phyloP scores from a whole-genome alignment of 1,140 invertebrate genomes.

The Drosophila eugracilis region DNA sequence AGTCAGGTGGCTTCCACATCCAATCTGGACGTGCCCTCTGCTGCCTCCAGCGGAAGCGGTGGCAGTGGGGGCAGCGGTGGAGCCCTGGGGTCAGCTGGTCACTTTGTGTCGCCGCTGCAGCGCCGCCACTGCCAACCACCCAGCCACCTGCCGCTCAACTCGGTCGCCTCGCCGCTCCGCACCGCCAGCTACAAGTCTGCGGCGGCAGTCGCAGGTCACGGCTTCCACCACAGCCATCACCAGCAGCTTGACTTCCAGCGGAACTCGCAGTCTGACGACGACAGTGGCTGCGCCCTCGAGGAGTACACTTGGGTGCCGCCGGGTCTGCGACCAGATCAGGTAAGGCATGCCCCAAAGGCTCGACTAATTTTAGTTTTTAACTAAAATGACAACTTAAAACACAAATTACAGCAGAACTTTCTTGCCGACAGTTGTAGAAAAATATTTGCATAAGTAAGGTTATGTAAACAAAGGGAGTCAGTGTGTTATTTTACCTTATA shows the following conservation, averaged over 20 bases:
- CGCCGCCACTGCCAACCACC: conserved; percentile 79
- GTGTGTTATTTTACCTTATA: too few relatives aligned
- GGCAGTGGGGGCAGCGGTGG: conserved; percentile 39
- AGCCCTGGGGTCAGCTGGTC: conserved; percentile 44
- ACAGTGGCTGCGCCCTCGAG: conserved; percentile 97
- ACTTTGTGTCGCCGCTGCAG: conserved; percentile 77
- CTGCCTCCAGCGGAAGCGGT: conserved; percentile 41
- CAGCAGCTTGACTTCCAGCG: conserved; percentile 90
- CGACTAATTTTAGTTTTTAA: too few relatives aligned
- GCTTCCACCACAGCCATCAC: conserved; percentile 74
- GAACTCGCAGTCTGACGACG: conserved; percentile 97
- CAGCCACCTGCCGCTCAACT: conserved; percentile 76
- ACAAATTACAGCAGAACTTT: too few relatives aligned
- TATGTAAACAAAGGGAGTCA: too few relatives aligned
- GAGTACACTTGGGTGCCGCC: conserved; percentile 99
- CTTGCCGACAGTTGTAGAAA: too few relatives aligned
- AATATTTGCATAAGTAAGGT: too few relatives aligned
- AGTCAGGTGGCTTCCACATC: conserved; percentile 40
- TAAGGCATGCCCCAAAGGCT: conserved; percentile 85
- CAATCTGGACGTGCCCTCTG: conserved; percentile 64
- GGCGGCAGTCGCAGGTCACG: conserved; percentile 48
- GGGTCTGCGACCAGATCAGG: conserved; percentile 97
- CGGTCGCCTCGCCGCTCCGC: conserved; percentile 76
- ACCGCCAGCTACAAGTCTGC: conserved; percentile 75
- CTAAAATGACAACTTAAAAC: too few relatives aligned